These are phyloP conservation scores for Triplophysa rosa DNA, from an alignment of 2,113 vertebrate species.

Conservation along the genomic window DNA sequence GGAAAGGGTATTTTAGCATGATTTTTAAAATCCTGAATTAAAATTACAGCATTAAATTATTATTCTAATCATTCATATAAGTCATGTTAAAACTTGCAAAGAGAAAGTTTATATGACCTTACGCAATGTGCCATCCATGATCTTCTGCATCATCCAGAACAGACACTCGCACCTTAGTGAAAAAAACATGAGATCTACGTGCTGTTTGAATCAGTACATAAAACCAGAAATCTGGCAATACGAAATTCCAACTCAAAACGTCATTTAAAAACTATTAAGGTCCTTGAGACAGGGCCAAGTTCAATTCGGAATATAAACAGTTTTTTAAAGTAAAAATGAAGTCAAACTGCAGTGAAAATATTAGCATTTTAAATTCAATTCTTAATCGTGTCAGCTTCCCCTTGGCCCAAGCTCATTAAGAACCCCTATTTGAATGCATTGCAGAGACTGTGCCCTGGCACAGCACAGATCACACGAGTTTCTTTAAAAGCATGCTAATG, in stretches of 20 bases:
- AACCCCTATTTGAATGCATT: constrained; percentile 54
- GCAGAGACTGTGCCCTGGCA: constrained; percentile 37
- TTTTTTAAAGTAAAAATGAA: constrained; percentile 38
- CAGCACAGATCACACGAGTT: constrained; percentile 35
- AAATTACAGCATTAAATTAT: no score
- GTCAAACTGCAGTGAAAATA: constrained; percentile 49
- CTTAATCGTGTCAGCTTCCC: constrained; percentile 54
- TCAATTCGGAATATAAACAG: background rate
- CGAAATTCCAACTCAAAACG: background rate
- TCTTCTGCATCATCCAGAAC: no score
- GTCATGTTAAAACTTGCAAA: no score
- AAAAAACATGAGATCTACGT: no score
- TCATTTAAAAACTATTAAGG: background rate
- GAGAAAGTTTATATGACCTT: no score
- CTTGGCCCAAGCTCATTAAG: constrained; percentile 48
- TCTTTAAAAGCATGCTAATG: constrained; percentile 67
- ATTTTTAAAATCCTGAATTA: no score
- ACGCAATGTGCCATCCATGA: no score
- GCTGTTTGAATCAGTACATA: no score
- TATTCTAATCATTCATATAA: no score
- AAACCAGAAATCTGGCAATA: background rate
- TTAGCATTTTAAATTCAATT: constrained; percentile 54
- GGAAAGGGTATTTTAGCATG: no score
- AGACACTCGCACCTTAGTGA: no score
- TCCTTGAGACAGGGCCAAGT: background rate